A percentile compares a stretch with the other conserved stretches of the same genome.
phyloP scores from a whole-genome alignment of 2,888 invertebrate genomes.

The Trichacis sp. region DNA sequence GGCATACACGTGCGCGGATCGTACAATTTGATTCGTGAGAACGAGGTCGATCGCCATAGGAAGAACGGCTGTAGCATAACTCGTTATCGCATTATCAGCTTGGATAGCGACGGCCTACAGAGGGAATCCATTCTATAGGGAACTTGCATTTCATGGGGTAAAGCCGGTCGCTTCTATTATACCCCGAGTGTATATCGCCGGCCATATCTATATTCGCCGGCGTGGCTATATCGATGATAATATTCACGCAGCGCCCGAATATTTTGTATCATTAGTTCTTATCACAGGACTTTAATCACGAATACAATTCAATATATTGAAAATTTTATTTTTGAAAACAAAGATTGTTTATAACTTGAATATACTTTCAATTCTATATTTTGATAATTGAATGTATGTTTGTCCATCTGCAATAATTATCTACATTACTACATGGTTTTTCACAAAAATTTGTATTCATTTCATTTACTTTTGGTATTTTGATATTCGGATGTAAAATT shows the following conservation, averaged over 20 bases:
- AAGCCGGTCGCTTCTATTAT: conserved; percentile 44
- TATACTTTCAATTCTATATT: too few relatives aligned
- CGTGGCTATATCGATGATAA: conserved; percentile 56
- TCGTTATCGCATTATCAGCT: conserved; percentile 59
- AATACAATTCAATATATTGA: too few relatives aligned
- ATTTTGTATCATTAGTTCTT: conserved; percentile 60
- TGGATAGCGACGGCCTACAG: conserved; percentile 51
- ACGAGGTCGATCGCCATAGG: conserved; percentile 38
- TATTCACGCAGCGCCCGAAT: conserved; percentile 59
- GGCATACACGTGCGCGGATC: conserved; percentile 49
- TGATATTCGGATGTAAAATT: too few relatives aligned
- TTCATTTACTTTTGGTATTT: too few relatives aligned
- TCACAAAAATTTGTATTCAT: too few relatives aligned
- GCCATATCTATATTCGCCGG: conserved; percentile 58
- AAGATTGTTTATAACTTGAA: too few relatives aligned
- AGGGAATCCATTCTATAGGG: conserved; percentile 54
- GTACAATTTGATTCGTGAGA: conserved; percentile 44
- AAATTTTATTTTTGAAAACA: too few relatives aligned
- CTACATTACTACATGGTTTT: too few relatives aligned
- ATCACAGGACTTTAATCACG: too few relatives aligned
- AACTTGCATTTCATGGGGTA: conserved; percentile 54
- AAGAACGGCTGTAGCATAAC: conserved; percentile 47
- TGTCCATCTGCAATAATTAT: too few relatives aligned
- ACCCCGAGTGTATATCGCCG: conserved; percentile 48
- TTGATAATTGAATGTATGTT: too few relatives aligned